phyloP scores from a whole-genome alignment of 2,113 vertebrate species.

The Mustela nigripes region DNA sequence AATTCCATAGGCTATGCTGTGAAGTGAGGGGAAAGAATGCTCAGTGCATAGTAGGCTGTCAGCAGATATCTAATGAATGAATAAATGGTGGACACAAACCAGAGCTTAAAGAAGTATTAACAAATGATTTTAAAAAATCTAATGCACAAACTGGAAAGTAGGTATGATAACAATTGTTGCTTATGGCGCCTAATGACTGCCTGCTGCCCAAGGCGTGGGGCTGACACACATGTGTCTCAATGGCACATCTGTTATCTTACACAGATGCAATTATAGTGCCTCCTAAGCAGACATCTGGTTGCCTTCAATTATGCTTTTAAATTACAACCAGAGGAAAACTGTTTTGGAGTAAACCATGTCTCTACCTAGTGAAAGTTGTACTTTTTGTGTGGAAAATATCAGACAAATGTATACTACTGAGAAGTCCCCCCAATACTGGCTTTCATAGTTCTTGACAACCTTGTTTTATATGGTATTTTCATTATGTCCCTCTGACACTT shows the following conservation, averaged over 20 bases:
- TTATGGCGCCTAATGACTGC: neutral
- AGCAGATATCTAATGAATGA: neutral
- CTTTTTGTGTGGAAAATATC: slow-evolving; percentile 1
- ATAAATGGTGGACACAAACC: neutral
- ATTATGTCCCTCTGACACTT: neutral
- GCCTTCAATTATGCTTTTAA: slow-evolving; percentile 55
- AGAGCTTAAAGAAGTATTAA: slow-evolving; percentile 26
- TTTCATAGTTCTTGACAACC: neutral
- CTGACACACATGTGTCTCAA: slow-evolving; percentile 15
- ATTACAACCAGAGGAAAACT: slow-evolving; percentile 52
- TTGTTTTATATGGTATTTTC: neutral
- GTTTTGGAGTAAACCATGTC: neutral
- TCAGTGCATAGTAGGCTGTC: neutral
- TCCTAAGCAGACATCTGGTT: slow-evolving; percentile 39
- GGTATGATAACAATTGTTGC: neutral
- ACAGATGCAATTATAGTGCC: slow-evolving; percentile 29
- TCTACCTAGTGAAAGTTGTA: neutral
- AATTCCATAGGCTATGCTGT: neutral
- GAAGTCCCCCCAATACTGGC: neutral
- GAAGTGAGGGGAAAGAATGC: neutral
- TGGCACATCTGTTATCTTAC: slow-evolving; percentile 35
- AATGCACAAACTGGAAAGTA: neutral
- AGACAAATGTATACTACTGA: neutral
- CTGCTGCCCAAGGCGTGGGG: neutral
- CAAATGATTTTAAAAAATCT: neutral